Base-by-base conservation (phyloP, 2,888 invertebrate genomes). In the Emmelina monodactyla region DNA sequence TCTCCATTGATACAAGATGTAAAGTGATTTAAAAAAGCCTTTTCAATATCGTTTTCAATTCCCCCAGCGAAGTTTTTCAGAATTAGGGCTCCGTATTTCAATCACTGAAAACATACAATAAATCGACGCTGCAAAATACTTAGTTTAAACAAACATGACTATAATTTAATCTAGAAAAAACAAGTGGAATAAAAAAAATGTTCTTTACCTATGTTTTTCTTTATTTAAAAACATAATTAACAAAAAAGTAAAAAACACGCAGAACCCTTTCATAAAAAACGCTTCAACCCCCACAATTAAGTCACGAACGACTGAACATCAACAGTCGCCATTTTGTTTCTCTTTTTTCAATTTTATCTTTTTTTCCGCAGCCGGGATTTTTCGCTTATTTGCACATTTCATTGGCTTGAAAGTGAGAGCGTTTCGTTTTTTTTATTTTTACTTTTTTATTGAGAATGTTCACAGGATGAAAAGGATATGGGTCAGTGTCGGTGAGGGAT, bases 351-450 rank as follows among this genome's bases (percentile, higher is more conserved):
- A 63, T 71, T 36, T 67, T 66, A 67, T 66, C 67, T 70, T 71
- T 73, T 75, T 76, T 73, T 70, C 69, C 69, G 63, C 71, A 67
- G 25, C 55, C 49, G 55, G 68, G 71, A 75, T 78, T 79, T 78
- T 72, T 76, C 72, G 73, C 68, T 68, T 76, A 73, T 78, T 76
- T 73, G 70, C 72, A 58, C 71, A 73, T 76, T 71, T 76, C 78
- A 78, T 78, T 78, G 78, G 73, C 73, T 75, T 61, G 72, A 69
- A 72, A 76, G 71, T 69, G 78, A 75, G 69, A 69, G 60, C 70
- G 72, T 72, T 62, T 53, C 43, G 37, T 31, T 42, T 58, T 56
- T 56, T 60, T 55, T 49, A 43, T 36, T 43, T 49, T 51, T 50
- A 61, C 58, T 58, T 63, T 53, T 62, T 55, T 62, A 66, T 53